These are phyloP conservation scores for Cynodonichthys magdalenae DNA, from an alignment of 2,797 vertebrate genomes.

Conservation along the genomic window DNA sequence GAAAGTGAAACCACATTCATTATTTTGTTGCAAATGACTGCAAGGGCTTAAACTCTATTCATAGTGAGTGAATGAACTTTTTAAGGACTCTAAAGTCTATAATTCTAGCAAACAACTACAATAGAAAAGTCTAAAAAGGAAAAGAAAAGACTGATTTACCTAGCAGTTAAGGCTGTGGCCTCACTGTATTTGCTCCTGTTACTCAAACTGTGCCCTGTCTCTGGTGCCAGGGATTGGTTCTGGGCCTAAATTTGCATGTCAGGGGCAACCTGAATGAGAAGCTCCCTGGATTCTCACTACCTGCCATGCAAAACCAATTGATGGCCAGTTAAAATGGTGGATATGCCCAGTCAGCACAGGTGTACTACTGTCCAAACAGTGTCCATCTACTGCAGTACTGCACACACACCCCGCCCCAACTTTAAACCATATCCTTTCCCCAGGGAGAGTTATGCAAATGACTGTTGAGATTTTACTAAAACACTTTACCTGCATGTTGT, in stretches of 20 bases:
- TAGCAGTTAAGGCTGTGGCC: slow-evolving; percentile 82
- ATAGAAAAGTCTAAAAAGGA: slow-evolving; percentile 26
- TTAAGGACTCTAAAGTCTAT: slow-evolving; percentile 14
- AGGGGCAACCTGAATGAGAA: slow-evolving; percentile 81
- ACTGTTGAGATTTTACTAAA: slow-evolving; percentile 74
- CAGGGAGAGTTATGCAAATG: slow-evolving; percentile 74
- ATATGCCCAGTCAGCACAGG: slow-evolving; percentile 74
- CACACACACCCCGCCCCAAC: background rate
- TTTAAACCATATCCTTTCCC: slow-evolving; percentile 26
- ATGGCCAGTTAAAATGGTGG: slow-evolving; percentile 80
- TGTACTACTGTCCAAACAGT: slow-evolving; percentile 66
- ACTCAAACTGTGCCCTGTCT: slow-evolving; percentile 73
- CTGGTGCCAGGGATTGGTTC: slow-evolving; percentile 61
- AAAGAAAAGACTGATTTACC: slow-evolving; percentile 75
- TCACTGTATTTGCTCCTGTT: slow-evolving; percentile 77
- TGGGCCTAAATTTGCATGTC: slow-evolving; percentile 79
- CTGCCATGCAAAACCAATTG: slow-evolving; percentile 82
- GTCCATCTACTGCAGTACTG: background rate
- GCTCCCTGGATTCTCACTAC: slow-evolving; percentile 79
- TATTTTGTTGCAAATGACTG: slow-evolving; percentile 32
- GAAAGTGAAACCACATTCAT: background rate
- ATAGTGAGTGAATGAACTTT: slow-evolving; percentile 42
- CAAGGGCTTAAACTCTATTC: slow-evolving; percentile 33
- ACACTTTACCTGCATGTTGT: slow-evolving; percentile 34
- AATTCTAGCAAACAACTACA: slow-evolving; percentile 64